Conservation (phyloP, 2,113 vertebrate species). For the Pituophis catenifer region DNA sequence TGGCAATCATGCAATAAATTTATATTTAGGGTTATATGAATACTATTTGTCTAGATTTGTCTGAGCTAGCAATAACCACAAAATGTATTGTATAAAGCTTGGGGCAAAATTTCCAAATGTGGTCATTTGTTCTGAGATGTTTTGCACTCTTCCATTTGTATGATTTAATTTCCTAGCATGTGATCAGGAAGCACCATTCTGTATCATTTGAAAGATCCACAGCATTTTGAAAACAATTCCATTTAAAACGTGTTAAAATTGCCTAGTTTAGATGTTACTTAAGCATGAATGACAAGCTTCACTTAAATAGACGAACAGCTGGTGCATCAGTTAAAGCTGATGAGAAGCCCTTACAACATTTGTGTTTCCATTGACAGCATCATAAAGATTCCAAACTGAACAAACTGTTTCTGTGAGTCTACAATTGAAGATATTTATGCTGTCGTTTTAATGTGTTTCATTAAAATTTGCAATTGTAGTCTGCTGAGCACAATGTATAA, state of each 20-base stretch:
- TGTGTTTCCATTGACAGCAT: not conserved
- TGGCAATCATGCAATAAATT: not conserved
- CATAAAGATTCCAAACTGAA: not conserved
- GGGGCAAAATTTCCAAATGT: not conserved
- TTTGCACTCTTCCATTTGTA: not conserved
- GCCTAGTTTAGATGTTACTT: not conserved
- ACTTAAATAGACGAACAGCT: not conserved
- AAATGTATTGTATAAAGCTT: not conserved
- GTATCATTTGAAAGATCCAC: not conserved
- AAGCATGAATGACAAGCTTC: not conserved
- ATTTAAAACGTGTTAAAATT: not conserved
- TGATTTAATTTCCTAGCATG: not conserved
- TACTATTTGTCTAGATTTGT: not conserved
- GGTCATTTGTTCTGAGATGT: not conserved
- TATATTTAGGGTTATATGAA: not conserved
- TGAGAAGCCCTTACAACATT: not conserved
- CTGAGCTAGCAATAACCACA: not conserved
- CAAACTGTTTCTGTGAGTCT: not conserved
- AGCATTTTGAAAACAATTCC: not conserved
- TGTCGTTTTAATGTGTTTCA: not conserved
- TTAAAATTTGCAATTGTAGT: not conserved
- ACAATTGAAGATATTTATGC: not conserved
- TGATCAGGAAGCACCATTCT: not conserved
- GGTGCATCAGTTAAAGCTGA: not conserved
- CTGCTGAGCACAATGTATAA: not conserved